Percentiles rank a stretch among this genome's conserved stretches.
phyloP scores from a whole-genome alignment of 2,797 vertebrate species.

The Nasua narica region DNA sequence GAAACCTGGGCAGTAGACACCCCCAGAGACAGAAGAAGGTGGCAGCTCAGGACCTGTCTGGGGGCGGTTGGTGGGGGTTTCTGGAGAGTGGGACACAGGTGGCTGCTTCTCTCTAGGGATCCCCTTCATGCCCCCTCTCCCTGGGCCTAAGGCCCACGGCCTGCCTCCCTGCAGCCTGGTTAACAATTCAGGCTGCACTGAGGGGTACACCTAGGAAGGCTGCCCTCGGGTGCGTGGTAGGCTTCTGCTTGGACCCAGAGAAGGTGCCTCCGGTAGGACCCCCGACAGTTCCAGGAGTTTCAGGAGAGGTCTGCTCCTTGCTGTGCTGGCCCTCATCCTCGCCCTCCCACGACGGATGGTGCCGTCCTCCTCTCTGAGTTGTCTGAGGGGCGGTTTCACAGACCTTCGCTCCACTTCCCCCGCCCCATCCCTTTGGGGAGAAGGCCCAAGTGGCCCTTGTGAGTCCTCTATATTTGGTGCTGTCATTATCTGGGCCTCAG shows the following conservation, averaged over 20 bases:
- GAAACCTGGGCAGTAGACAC: not conserved
- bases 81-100: not conserved
- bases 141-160: not conserved
- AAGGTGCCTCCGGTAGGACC: not conserved
- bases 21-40: not conserved
- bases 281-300: accelerated
- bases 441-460: not conserved
- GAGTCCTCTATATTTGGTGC: not conserved
- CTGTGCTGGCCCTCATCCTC: not conserved
- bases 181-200: not conserved
- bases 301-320: not conserved
- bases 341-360: not conserved
- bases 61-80: not conserved
- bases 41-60: not conserved
- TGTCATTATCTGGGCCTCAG: not conserved
- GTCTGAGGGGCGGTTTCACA: not conserved
- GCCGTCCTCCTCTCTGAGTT: not conserved
- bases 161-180: not conserved
- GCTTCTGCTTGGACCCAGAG: not conserved
- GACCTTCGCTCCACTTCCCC: not conserved
- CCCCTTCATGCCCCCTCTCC: too few relatives aligned
- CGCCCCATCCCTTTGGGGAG: not conserved
- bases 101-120: not conserved
- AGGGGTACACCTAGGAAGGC: too few relatives aligned
- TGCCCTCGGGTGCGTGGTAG: not conserved